Conservation (phyloP, 2,113 vertebrate species). For the Salvelinus namaycush region DNA sequence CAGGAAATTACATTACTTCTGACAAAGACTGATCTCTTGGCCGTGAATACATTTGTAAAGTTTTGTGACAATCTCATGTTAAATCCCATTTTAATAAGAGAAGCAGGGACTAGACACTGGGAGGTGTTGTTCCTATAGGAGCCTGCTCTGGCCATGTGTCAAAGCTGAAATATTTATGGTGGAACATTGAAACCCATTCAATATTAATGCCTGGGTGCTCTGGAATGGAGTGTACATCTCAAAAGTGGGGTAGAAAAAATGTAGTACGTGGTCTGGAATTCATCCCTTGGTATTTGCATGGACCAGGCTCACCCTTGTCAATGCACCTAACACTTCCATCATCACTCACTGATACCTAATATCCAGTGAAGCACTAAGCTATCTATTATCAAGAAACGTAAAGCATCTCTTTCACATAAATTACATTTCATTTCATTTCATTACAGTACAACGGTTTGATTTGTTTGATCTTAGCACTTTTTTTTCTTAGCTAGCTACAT, state of each 20-base stretch:
- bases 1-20: constrained; percentile 55
- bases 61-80: constrained; percentile 56
- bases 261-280: background rate
- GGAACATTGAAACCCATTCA: constrained; percentile 50
- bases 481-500: no score
- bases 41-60: constrained; percentile 55
- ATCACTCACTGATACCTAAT: background rate
- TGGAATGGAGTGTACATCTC: constrained; percentile 19
- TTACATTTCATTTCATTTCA: no score
- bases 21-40: constrained; percentile 55
- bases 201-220: constrained; percentile 43
- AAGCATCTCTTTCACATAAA: background rate
- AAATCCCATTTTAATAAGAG: constrained; percentile 54
- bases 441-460: no score
- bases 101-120: constrained; percentile 5
- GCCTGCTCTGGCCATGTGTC: constrained; percentile 35
- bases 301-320: background rate
- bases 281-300: background rate
- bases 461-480: no score
- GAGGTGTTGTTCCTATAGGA: constrained; percentile 42
- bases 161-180: constrained; percentile 53
- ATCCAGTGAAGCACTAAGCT: no score
- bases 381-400: background rate
- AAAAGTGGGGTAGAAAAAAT: constrained; percentile 20
- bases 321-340: background rate